Evolutionary conservation across 2,888 invertebrate genomes (phyloP), one percentile per base, ranked within the genome.

Genomic region (Drosophila kambysellisi): DNA sequence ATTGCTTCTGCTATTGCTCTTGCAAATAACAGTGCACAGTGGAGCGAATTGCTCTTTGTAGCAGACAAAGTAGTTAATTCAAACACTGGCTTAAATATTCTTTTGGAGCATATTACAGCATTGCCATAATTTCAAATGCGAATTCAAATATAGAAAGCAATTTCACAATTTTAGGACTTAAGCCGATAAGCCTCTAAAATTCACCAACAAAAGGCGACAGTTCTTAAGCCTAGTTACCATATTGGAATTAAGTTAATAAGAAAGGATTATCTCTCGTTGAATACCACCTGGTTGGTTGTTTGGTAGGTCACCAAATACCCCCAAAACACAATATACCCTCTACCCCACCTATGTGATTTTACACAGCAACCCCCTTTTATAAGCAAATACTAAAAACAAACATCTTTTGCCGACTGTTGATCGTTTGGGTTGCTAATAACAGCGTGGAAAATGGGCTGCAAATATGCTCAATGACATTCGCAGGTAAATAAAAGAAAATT

Each of bases 391-490:
- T 29, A 39, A 50, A 54, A 68, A 29, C 46, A 48, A 67, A 65
- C 48, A 53, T 46, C 35, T 67, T 57, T 68, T 39, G 29, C 37
- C 20, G 52, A n/a, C 32, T 33, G 48, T n/a, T 51, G 41, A 33
- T 61, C 32, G 30, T 8, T 15, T 46, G 29, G 37, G 39, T 56
- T 39, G 67, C 59, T 72, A 70, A 73, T 76, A 73, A 66, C 60
- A 72, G 65, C 89, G 77, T 88, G 85, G 85, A 88, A 85, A 89
- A 80, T 80, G 69, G 88, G 89, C 72, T 84, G 72, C 60, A 67
- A 77, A 73, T 61, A 66, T 63, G 67, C 46, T 67, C 67, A 78
- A 82, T 76, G 76, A 41, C 70, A 70, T 59, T 53, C 52, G 43
- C 64, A 72, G 59, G 30, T 69, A 74, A 70, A 70, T 70, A 73